Evolutionary conservation across 2,113 vertebrate species (phyloP).

Genomic region (Microcebus tavaratra): DNA sequence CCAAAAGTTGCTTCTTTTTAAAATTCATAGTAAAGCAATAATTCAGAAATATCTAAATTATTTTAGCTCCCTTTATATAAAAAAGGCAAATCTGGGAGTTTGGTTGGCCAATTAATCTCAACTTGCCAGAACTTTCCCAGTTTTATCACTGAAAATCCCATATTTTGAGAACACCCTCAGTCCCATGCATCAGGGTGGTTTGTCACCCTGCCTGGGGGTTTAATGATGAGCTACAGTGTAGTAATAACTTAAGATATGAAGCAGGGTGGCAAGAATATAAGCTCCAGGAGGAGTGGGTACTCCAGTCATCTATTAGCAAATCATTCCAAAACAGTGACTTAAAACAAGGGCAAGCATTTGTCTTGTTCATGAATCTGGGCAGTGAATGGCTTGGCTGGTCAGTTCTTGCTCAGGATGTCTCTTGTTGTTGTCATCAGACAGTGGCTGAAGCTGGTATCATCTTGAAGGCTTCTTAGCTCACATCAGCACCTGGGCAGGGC

Average conservation of each 20-base stretch:
- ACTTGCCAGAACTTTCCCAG: not conserved
- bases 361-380: not conserved
- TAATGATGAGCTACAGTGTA: not conserved
- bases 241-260: not conserved
- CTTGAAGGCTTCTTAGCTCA: slow-evolving; percentile 12
- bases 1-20: not conserved
- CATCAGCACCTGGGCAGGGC: not conserved
- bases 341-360: not conserved
- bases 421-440: not conserved
- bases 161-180: not conserved
- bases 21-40: not conserved
- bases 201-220: not conserved
- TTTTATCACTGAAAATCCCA: not conserved
- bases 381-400: not conserved
- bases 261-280: not conserved
- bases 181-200: not conserved
- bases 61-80: not conserved
- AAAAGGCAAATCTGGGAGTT: slow-evolving; percentile 11
- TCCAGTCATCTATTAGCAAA: not conserved
- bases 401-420: not conserved
- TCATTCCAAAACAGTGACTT: not conserved
- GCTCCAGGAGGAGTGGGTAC: not conserved
- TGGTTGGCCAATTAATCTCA: not conserved
- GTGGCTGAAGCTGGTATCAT: not conserved
- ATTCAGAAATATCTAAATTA: not conserved